Base-by-base conservation (phyloP, 92 coral and sea anemone genomes). In the Blastomussa wellsi region DNA sequence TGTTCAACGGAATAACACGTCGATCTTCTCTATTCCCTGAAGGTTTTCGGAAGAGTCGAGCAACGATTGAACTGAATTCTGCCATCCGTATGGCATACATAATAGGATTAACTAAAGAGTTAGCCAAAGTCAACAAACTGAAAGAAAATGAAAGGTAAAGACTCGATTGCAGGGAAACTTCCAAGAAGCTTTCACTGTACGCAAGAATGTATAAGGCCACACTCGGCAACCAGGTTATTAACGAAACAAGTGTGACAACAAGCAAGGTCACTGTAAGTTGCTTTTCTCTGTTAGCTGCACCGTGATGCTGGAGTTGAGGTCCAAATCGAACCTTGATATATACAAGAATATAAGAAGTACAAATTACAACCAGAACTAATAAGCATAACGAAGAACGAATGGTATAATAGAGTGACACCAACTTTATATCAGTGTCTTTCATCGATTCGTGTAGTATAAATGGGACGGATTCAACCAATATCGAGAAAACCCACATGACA, bases 61-160 rank as follows among this genome's bases (percentile, higher is more conserved):
- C 17, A 3, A 70, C n/a, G 37, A 37, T 33, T 36, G 26, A 36
- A 36, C 74, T 70, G 1, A 70, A 70, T 70, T 70, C 74, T 10
- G 48, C 15, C 74, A 70, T 70, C 14, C 74, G 44, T 7, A 33
- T n/a, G 74, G 48, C 16, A 22, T 82, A 82, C 31, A 82, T 24
- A 22, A 82, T 52, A 20, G 86, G 86, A 52, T 82, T 82, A 5
- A 42, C 86, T 7, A 82, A 52, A 15, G 86, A 82, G 69, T 71
- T 82, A 20, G 78, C 86, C 17, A 37, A 13, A 48, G 60, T 24
- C 28, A 82, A 8, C 39, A 55, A 14, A n/a, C 12, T 11, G 48
- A 71, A 66, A n/a, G 36, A 2, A 47, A 37, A 19, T 35, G 3
- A 17, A 4, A 24, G 2, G 67, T 72, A 70, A n/a, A 32, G 6